Evolutionary conservation across 2,888 invertebrate species (phyloP).

Genomic region (Eurois occulta): DNA sequence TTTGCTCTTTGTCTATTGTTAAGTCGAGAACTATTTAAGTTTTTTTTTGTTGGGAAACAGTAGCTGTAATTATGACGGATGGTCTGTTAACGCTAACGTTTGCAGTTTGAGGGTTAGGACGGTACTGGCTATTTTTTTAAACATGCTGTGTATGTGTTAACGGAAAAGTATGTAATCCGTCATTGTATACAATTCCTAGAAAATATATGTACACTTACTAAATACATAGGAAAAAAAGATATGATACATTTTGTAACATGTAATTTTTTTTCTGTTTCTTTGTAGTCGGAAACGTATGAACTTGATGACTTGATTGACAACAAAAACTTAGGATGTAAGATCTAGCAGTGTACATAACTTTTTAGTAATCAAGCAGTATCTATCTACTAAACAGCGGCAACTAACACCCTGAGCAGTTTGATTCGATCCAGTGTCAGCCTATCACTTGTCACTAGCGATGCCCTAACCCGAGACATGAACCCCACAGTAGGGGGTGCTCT

Average conservation of each 20-base stretch:
- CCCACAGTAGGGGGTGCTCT: no score
- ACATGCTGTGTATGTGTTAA: no score
- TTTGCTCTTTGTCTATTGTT: slow-evolving; percentile 81
- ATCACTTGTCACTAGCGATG: no score
- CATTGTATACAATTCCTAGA: not conserved
- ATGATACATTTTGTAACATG: not conserved
- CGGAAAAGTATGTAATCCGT: not conserved
- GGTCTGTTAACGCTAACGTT: slow-evolving; percentile 42
- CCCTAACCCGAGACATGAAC: no score
- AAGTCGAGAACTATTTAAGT: slow-evolving; percentile 78
- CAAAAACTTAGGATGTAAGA: not conserved
- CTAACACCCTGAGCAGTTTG: no score
- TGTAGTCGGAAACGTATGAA: not conserved
- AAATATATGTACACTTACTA: not conserved
- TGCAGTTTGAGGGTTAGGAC: slow-evolving; percentile 10
- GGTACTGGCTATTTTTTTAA: not conserved
- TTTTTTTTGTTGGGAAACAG: slow-evolving; percentile 78
- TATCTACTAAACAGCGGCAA: no score
- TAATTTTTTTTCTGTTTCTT: not conserved
- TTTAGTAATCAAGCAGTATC: no score
- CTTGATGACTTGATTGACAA: no score
- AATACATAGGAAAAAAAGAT: not conserved
- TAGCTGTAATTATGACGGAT: slow-evolving; percentile 74
- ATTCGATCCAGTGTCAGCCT: no score
- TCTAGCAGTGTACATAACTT: no score